Conservation (phyloP, 2,888 invertebrate genomes). For the Saturnia pavonia region DNA sequence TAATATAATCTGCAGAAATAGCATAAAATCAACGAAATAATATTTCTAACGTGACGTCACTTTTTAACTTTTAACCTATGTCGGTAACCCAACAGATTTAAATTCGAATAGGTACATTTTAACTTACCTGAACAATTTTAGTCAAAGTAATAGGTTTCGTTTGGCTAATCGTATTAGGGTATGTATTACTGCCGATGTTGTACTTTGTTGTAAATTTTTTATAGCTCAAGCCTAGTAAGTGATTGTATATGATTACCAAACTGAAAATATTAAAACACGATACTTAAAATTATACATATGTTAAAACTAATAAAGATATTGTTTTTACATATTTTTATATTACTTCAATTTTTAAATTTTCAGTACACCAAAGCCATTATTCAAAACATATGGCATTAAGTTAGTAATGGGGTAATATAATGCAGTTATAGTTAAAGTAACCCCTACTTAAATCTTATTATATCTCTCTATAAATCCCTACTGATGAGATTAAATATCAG, state of each 20-base stretch:
- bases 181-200: conserved; percentile 88
- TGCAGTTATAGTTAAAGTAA: no score
- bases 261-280: conserved; percentile 63
- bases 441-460: no score
- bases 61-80: background rate
- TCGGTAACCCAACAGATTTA: background rate
- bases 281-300: no score
- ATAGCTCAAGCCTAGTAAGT: conserved; percentile 81
- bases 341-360: no score
- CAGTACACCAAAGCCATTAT: no score
- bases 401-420: no score
- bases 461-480: no score
- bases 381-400: no score
- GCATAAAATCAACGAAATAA: background rate
- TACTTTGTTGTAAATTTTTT: conserved; percentile 80
- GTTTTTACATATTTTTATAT: no score
- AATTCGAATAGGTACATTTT: background rate
- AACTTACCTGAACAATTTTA: conserved; percentile 86
- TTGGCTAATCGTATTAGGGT: conserved; percentile 86
- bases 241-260: conserved; percentile 84
- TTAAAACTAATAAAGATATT: no score
- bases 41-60: background rate
- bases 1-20: background rate
- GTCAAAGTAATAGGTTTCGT: conserved; percentile 87
- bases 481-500: no score